Percentiles rank a stretch among this genome's conserved stretches.
These are phyloP conservation scores for Mormyrops attenuatus DNA, from an alignment of 2,797 vertebrate genomes.

Conservation along the genomic window DNA sequence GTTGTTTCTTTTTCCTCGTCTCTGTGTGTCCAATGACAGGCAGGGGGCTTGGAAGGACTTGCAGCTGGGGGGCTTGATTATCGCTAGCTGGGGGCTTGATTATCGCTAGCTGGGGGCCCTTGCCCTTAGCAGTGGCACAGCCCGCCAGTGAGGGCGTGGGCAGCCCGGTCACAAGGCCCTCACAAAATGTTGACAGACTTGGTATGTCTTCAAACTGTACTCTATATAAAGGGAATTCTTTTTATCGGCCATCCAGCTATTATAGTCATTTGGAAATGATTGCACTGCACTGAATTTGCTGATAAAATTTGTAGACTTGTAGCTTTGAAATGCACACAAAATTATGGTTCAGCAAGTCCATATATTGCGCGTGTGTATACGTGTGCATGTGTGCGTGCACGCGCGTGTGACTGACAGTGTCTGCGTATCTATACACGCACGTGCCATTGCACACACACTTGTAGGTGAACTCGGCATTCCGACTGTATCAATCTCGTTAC, in stretches of 20 bases:
- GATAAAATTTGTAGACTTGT: background rate
- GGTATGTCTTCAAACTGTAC: background rate
- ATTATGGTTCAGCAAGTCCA: background rate
- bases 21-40: background rate
- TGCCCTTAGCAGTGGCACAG: background rate
- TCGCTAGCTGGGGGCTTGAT: background rate
- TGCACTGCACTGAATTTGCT: background rate
- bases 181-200: conserved; percentile 8
- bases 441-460: background rate
- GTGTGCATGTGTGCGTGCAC: background rate
- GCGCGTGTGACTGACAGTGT: conserved; percentile 1
- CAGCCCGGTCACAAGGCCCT: background rate
- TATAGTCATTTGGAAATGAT: background rate
- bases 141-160: background rate
- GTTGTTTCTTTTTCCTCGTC: background rate
- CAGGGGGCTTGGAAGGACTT: background rate
- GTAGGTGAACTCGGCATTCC: conserved; percentile 41
- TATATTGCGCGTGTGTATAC: background rate
- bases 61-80: background rate
- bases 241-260: background rate
- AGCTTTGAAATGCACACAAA: background rate
- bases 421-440: background rate
- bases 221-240: background rate
- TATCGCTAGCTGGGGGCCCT: background rate
- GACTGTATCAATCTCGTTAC: conserved; percentile 67